Percentiles rank a stretch among this genome's conserved stretches.
These are phyloP conservation scores for Dryomyza anilis DNA, from an alignment of 2,888 invertebrate species.

Conservation along the genomic window DNA sequence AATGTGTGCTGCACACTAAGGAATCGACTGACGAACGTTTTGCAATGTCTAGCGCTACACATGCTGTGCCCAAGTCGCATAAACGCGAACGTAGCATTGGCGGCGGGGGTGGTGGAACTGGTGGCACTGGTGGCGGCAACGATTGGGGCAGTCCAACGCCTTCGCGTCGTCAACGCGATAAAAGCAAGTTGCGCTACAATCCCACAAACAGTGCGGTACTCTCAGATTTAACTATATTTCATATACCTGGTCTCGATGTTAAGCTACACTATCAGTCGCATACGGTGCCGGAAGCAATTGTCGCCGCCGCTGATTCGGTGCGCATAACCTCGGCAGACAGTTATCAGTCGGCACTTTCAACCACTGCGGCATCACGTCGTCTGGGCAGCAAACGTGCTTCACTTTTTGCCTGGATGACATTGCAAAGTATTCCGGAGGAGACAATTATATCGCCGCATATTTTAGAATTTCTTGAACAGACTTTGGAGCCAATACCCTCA, in stretches of 20 bases:
- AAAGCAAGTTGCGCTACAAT: slow-evolving; percentile 60
- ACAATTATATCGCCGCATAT: slow-evolving; percentile 97
- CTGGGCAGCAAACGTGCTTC: slow-evolving; percentile 83
- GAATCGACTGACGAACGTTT: slow-evolving; percentile 69
- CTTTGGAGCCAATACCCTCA: slow-evolving; percentile 90
- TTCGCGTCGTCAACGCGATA: slow-evolving; percentile 58
- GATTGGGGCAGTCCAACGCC: slow-evolving; percentile 65
- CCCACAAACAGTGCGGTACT: slow-evolving; percentile 63
- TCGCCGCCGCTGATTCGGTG: slow-evolving; percentile 49
- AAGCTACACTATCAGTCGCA: slow-evolving; percentile 86
- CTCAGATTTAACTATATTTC: slow-evolving; percentile 83
- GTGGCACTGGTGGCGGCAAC: too few species aligned
- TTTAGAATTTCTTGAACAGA: slow-evolving; percentile 95
- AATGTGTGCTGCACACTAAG: slow-evolving; percentile 94
- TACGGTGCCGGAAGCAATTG: slow-evolving; percentile 66
- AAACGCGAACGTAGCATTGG: slow-evolving; percentile 59
- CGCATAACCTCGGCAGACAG: slow-evolving; percentile 52
- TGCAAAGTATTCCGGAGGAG: slow-evolving; percentile 97
- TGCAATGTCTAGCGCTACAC: slow-evolving; percentile 63
- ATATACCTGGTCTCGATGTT: slow-evolving; percentile 89
- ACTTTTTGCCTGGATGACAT: slow-evolving; percentile 92
- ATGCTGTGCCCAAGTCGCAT: slow-evolving; percentile 50
- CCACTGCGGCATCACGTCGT: slow-evolving; percentile 61
- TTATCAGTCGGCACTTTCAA: slow-evolving; percentile 37
- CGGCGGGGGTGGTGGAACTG: too few species aligned